Evolutionary conservation across 2,888 invertebrate genomes (phyloP).

Genomic region (Julus scandinavius): DNA sequence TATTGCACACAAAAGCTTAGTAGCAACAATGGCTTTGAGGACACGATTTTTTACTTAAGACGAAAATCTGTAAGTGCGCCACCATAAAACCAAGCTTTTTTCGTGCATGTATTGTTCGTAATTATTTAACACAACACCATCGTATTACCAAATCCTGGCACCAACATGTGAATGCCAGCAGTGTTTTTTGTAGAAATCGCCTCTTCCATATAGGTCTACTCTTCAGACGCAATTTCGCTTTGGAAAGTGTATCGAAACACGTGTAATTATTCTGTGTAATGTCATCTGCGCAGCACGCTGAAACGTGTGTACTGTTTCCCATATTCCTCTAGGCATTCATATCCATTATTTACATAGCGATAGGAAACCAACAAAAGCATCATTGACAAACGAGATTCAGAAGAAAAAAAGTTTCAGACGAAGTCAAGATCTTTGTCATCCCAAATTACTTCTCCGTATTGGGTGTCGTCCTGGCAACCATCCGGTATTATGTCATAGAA

Average conservation of each 20-base stretch:
- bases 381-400: not conserved
- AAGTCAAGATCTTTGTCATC: constrained; percentile 11
- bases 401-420: not conserved
- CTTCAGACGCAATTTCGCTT: not conserved
- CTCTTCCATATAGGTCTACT: not conserved
- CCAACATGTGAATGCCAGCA: not conserved
- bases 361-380: constrained; percentile 1
- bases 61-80: not conserved
- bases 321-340: not conserved
- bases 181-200: not conserved
- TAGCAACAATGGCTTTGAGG: not conserved
- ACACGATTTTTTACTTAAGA: not conserved
- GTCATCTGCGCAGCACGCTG: not conserved
- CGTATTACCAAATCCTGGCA: not conserved
- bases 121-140: not conserved
- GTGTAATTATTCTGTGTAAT: not conserved
- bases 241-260: not conserved
- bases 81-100: not conserved
- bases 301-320: not conserved
- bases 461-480: not conserved
- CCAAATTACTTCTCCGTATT: not conserved
- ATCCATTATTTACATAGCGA: not conserved
- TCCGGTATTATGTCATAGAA: not conserved
- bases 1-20: not conserved
- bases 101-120: constrained; percentile 28